Percentiles rank a stretch among this genome's conserved stretches.
Conservation (phyloP, 2,113 vertebrate genomes). For the Galeopterus variegatus region DNA sequence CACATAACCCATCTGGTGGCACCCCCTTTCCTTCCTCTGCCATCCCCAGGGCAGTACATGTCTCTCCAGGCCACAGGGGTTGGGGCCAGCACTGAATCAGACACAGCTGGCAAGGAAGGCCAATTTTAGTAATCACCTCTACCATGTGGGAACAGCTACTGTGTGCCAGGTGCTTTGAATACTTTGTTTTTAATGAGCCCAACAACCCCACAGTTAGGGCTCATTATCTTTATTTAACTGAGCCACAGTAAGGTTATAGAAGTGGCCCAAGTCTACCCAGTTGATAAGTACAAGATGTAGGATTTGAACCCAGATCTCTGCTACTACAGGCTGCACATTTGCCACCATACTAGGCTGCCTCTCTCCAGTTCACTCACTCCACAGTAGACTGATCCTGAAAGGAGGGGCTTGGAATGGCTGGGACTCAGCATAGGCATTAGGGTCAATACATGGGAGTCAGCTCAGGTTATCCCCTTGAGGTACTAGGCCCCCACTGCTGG, state of each 20-base stretch:
- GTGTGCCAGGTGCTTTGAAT: slow-evolving; percentile 10
- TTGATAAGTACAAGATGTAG: background rate
- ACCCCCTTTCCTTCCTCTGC: slow-evolving; percentile 12
- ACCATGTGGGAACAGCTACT: slow-evolving; percentile 21
- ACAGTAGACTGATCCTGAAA: background rate
- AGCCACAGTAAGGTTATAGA: background rate
- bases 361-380: background rate
- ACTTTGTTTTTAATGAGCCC: slow-evolving; percentile 20
- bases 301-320: slow-evolving; percentile 41
- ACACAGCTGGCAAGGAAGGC: background rate
- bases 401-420: background rate
- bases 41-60: background rate
- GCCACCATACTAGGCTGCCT: background rate
- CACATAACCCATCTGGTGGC: slow-evolving; percentile 43
- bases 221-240: slow-evolving; percentile 25
- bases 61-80: background rate
- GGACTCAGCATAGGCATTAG: background rate
- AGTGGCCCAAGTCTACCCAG: background rate
- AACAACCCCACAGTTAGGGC: background rate
- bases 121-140: slow-evolving; percentile 53
- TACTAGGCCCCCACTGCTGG: background rate
- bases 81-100: background rate
- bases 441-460: background rate
- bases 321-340: background rate
- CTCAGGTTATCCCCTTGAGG: background rate